phyloP scores from a whole-genome alignment of 1,140 invertebrate genomes.

The Bombus sylvicola region DNA sequence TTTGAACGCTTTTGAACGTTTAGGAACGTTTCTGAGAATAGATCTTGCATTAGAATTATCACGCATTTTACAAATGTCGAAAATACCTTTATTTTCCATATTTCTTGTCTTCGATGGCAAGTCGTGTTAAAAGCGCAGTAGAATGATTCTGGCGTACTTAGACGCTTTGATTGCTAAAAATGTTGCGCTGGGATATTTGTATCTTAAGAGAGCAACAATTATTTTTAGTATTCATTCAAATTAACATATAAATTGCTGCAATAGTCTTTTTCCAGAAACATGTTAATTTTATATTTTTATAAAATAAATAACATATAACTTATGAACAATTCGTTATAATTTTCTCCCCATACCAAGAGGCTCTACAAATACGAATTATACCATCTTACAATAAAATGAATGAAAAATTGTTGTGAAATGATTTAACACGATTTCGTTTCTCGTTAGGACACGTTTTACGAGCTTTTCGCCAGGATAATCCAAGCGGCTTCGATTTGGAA shows the following conservation, averaged over 20 bases:
- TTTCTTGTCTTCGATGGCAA: not conserved
- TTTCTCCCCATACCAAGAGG: too few relatives aligned
- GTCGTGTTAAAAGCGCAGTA: not conserved
- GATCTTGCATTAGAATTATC: too few relatives aligned
- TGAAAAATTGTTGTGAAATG: not conserved
- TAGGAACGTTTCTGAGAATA: too few relatives aligned
- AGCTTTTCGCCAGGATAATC: not conserved
- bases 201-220: not conserved
- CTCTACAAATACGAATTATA: too few relatives aligned
- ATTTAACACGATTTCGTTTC: not conserved
- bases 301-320: too few relatives aligned
- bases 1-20: too few relatives aligned
- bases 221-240: not conserved
- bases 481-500: not conserved
- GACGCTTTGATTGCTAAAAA: not conserved
- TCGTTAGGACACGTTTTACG: not conserved
- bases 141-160: not conserved
- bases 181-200: too few relatives aligned
- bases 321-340: too few relatives aligned
- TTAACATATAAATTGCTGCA: not conserved
- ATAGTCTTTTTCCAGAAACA: not conserved
- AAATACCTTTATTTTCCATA: too few relatives aligned
- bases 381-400: too few relatives aligned
- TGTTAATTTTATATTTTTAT: too few relatives aligned
- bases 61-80: too few relatives aligned